Conservation (phyloP, 2,113 vertebrate species). For the Dascyllus trimaculatus region DNA sequence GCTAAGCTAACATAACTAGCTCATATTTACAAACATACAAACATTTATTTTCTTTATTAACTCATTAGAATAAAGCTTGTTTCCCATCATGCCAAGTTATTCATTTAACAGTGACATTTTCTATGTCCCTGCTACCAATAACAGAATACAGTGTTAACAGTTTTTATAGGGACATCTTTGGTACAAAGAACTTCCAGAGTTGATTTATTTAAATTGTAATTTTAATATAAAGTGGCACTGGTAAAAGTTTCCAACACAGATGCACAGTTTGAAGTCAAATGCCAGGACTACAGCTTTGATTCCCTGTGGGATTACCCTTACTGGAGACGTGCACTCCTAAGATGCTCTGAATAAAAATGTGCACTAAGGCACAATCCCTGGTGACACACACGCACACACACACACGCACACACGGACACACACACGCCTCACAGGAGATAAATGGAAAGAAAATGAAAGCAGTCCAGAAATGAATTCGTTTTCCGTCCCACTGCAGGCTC, state of each 20-base stretch:
- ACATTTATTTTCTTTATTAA: not conserved
- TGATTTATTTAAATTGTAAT: not conserved
- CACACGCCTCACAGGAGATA: conserved; percentile 28
- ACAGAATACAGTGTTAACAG: not conserved
- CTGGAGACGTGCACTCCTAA: conserved; percentile 41
- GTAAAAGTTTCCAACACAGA: conserved; percentile 25
- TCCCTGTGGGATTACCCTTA: conserved; percentile 49
- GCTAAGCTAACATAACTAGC: not conserved
- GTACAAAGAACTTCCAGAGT: not conserved
- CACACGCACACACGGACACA: conserved; percentile 17
- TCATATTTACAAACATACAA: not conserved
- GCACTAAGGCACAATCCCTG: conserved; percentile 17
- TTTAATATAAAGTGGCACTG: not conserved
- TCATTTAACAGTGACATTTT: not conserved
- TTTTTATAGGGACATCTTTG: not conserved
- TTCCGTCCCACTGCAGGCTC: conserved; percentile 10
- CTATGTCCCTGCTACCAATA: not conserved
- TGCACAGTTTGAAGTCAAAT: conserved; percentile 38
- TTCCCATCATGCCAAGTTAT: not conserved
- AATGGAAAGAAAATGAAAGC: conserved; percentile 55
- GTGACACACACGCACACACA: conserved; percentile 10
- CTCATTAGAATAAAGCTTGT: not conserved
- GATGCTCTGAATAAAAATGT: conserved; percentile 38
- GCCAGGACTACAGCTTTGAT: conserved; percentile 50
- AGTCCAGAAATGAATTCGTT: conserved; percentile 30